These are phyloP conservation scores for Hipposideros larvatus DNA, from an alignment of 2,797 vertebrate species.

Conservation along the genomic window DNA sequence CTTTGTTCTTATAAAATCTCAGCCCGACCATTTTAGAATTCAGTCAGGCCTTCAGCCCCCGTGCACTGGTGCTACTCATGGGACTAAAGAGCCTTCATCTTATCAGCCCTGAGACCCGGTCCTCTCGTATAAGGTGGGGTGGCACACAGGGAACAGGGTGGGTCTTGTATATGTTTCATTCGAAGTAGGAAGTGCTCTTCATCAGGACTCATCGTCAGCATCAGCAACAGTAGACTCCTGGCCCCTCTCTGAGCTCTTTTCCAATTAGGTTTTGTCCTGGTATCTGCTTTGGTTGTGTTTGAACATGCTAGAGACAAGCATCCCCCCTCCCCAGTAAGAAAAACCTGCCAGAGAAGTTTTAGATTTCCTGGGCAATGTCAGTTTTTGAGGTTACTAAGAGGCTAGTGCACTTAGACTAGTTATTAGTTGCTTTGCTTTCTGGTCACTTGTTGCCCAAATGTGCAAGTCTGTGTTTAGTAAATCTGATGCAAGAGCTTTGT, in stretches of 20 bases:
- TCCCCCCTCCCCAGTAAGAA: background rate
- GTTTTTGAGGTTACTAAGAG: conserved; percentile 29
- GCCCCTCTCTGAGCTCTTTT: background rate
- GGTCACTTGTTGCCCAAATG: background rate
- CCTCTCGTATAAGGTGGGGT: background rate
- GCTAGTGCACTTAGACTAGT: background rate
- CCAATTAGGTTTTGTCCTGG: background rate
- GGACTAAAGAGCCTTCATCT: background rate
- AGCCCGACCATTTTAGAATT: conserved; percentile 11
- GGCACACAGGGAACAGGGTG: background rate
- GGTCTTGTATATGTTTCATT: conserved; percentile 7
- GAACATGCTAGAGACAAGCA: background rate
- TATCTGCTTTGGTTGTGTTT: conserved; percentile 23
- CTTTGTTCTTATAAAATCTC: background rate
- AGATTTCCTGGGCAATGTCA: background rate
- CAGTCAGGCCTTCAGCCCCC: background rate
- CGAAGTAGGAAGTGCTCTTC: background rate
- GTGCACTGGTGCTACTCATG: background rate
- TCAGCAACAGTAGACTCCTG: background rate
- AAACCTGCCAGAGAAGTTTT: background rate
- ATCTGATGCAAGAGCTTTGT: background rate
- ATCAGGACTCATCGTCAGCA: background rate
- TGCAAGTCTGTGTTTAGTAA: conserved; percentile 34
- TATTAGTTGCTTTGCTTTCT: conserved; percentile 11
- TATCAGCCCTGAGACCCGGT: background rate